A percentile compares a stretch with the other conserved stretches of the same genome.
phyloP scores from a whole-genome alignment of 2,797 vertebrate species.

The Gobio occitaniae region DNA sequence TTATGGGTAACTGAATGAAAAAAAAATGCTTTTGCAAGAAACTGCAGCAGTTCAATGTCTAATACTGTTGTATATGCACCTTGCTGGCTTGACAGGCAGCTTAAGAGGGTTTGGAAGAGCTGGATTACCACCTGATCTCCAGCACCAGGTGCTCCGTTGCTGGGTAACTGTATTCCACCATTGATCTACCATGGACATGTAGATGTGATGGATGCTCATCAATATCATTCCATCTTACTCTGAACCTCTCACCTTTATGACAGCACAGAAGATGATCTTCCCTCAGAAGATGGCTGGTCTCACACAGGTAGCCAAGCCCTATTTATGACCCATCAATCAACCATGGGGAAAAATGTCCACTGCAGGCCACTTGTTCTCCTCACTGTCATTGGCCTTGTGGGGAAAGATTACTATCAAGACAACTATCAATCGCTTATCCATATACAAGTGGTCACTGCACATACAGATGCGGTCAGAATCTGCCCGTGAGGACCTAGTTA shows the following conservation, averaged over 20 bases:
- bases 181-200: not conserved
- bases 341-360: not conserved
- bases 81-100: not conserved
- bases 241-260: conserved; percentile 4
- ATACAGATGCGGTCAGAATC: too few species aligned
- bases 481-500: too few species aligned
- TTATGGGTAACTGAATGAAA: too few species aligned
- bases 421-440: too few species aligned
- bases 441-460: too few species aligned
- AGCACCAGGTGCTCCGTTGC: conserved; percentile 34
- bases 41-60: not conserved
- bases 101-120: not conserved
- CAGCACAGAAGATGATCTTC: conserved; percentile 34
- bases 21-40: too few species aligned
- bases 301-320: not conserved
- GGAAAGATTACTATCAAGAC: too few species aligned
- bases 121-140: not conserved
- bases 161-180: conserved; percentile 35
- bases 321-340: conserved; percentile 32
- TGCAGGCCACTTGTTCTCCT: too few species aligned
- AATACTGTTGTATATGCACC: not conserved
- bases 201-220: conserved; percentile 28
- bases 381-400: too few species aligned
- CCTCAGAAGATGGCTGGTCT: not conserved
- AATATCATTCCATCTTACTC: conserved; percentile 34